Evolutionary conservation across 2,888 invertebrate genomes (phyloP).

Genomic region (Yponomeuta sedellus): DNA sequence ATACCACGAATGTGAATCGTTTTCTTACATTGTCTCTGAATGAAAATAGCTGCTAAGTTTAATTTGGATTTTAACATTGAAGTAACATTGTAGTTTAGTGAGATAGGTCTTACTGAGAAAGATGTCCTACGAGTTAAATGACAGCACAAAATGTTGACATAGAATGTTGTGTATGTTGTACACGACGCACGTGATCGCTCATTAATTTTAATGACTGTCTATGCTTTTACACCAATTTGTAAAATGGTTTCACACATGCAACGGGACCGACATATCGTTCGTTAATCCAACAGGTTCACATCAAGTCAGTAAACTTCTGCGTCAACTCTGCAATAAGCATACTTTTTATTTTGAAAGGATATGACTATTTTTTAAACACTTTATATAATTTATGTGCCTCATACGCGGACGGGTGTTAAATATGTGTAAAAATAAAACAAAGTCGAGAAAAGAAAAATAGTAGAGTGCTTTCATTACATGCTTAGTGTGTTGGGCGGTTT

Average conservation of each 20-base stretch:
- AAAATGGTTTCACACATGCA: neutral
- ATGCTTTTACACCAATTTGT: neutral
- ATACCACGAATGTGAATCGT: no score
- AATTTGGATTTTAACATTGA: no score
- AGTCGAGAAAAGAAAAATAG: conserved; percentile 3
- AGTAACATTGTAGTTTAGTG: no score
- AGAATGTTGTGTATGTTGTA: neutral
- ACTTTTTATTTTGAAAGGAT: neutral
- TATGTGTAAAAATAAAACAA: neutral
- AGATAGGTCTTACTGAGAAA: no score
- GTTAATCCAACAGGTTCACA: no score
- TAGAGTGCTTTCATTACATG: conserved; percentile 18
- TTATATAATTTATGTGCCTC: neutral
- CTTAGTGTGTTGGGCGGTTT: conserved; percentile 28
- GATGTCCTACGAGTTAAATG: no score
- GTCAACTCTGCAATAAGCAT: neutral
- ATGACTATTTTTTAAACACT: neutral
- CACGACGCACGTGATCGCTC: neutral
- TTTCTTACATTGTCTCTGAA: no score
- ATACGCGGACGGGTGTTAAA: neutral
- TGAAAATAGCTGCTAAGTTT: no score
- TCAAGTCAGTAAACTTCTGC: no score
- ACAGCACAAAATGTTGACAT: neutral
- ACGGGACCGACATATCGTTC: no score
- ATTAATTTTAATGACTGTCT: neutral